Evolutionary conservation across 2,888 invertebrate genomes (phyloP).

Genomic region (Melanophora roralis): DNA sequence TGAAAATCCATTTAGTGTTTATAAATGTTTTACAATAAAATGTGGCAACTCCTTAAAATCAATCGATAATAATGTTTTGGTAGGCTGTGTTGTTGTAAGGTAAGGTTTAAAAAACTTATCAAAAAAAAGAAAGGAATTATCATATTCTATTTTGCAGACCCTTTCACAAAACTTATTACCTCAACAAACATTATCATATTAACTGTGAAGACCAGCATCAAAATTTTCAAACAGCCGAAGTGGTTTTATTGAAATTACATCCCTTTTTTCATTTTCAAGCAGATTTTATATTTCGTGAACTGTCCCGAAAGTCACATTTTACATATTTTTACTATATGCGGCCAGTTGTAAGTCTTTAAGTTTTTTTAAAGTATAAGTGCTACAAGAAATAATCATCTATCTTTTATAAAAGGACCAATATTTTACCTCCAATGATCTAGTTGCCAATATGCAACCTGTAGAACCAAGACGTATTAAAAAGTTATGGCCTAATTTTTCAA

Average conservation of each 20-base stretch:
- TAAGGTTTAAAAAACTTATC: constrained; percentile 16
- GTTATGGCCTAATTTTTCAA: constrained; percentile 18
- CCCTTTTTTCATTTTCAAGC: constrained; percentile 70
- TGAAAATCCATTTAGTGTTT: constrained; percentile 61
- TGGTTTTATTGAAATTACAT: constrained; percentile 69
- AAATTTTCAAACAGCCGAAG: constrained; percentile 65
- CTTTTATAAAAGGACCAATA: background rate
- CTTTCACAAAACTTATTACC: constrained; percentile 53
- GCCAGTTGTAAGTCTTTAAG: constrained; percentile 51
- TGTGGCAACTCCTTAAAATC: constrained; percentile 67
- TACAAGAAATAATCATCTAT: too few species aligned
- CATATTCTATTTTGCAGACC: background rate
- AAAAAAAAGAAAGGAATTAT: background rate
- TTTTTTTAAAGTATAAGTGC: background rate
- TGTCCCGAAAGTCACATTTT: constrained; percentile 66
- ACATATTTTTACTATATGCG: constrained; percentile 68
- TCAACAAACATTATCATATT: constrained; percentile 65
- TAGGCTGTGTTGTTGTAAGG: constrained; percentile 71
- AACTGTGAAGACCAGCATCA: constrained; percentile 50
- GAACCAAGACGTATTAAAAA: constrained; percentile 67
- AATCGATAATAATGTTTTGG: constrained; percentile 60
- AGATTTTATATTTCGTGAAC: constrained; percentile 67
- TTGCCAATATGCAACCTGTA: constrained; percentile 69
- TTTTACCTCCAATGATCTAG: constrained; percentile 66
- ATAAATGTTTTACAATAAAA: constrained; percentile 66